phyloP scores from a whole-genome alignment of 1,140 invertebrate genomes.

The Calephelis virginiensis region DNA sequence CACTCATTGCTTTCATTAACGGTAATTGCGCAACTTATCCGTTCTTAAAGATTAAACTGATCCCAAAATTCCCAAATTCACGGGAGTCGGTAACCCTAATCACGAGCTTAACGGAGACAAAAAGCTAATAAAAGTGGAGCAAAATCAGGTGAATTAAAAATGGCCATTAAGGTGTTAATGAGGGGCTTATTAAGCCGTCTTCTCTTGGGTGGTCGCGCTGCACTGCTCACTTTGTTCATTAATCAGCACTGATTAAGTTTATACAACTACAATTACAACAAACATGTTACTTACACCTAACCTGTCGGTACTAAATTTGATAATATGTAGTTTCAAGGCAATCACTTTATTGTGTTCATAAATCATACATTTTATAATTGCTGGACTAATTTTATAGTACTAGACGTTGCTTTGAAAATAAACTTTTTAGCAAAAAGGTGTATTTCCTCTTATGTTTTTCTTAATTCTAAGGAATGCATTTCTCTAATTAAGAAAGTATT shows the following conservation, averaged over 20 bases:
- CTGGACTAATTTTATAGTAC: too few species aligned
- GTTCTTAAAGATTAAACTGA: too few species aligned
- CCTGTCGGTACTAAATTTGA: background rate
- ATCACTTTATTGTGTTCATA: too few species aligned
- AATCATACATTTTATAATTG: too few species aligned
- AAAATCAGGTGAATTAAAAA: conserved; percentile 71
- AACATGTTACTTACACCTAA: background rate
- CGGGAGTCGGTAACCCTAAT: background rate
- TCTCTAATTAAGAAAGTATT: too few species aligned
- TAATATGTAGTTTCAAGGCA: background rate
- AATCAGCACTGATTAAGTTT: conserved; percentile 42
- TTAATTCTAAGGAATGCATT: too few species aligned
- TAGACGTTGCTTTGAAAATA: too few species aligned
- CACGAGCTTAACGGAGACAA: conserved; percentile 20
- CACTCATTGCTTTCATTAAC: too few species aligned
- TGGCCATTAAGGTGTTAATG: conserved; percentile 75
- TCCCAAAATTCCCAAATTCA: background rate
- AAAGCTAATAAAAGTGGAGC: conserved; percentile 67
- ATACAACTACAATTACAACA: conserved; percentile 6
- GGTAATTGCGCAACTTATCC: too few species aligned
- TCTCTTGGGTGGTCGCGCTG: conserved; percentile 65
- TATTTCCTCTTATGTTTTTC: too few species aligned
- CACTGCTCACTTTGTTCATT: conserved; percentile 53
- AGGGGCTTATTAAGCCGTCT: conserved; percentile 74
- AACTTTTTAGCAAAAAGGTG: too few species aligned